These are phyloP conservation scores for Calcarius lapponicus DNA, from an alignment of 2,797 vertebrate species.

Conservation along the genomic window DNA sequence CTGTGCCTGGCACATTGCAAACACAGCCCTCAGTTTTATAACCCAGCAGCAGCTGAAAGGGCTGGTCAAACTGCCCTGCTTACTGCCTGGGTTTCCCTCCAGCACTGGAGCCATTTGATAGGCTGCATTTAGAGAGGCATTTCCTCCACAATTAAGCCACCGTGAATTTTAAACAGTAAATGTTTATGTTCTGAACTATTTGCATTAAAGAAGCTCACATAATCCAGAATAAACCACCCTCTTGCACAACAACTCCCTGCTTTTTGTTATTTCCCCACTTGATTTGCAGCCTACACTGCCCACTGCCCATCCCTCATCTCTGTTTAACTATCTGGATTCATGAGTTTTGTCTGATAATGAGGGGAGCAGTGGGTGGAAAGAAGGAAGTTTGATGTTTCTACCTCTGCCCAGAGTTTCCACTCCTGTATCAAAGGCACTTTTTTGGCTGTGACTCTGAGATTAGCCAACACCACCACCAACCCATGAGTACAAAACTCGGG, in stretches of 20 bases:
- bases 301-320: background rate
- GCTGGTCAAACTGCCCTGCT: background rate
- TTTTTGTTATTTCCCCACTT: background rate
- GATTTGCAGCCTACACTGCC: background rate
- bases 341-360: background rate
- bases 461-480: background rate
- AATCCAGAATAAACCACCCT: background rate
- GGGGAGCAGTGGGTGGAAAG: background rate
- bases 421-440: slow-evolving; percentile 32
- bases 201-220: background rate
- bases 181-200: background rate
- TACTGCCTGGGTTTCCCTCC: background rate
- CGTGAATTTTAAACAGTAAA: background rate
- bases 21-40: background rate
- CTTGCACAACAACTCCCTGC: background rate
- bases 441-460: slow-evolving; percentile 23
- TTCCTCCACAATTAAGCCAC: slow-evolving; percentile 23
- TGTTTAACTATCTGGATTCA: background rate
- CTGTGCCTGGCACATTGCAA: background rate
- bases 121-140: slow-evolving; percentile 6
- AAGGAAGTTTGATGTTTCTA: background rate
- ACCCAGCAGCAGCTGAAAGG: background rate
- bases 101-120: background rate
- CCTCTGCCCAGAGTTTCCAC: slow-evolving; percentile 36
- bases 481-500: background rate